phyloP scores from a whole-genome alignment of 2,888 invertebrate genomes.

The Pecten maximus region DNA sequence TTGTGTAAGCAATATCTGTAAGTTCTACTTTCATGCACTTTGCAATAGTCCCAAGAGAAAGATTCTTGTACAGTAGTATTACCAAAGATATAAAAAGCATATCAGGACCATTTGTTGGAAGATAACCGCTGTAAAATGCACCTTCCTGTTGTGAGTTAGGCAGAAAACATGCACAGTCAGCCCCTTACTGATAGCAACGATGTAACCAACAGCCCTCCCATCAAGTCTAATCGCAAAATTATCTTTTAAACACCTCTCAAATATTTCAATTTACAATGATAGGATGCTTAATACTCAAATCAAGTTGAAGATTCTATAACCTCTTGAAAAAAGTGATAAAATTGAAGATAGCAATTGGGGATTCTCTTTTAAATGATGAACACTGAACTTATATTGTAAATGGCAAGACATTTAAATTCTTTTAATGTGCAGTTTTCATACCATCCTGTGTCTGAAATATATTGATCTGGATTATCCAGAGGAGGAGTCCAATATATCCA shows the following conservation, averaged over 20 bases:
- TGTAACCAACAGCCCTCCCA: not conserved
- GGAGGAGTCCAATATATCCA: not conserved
- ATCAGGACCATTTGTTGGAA: not conserved
- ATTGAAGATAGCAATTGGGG: not conserved
- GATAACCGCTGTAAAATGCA: not conserved
- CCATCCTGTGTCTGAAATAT: not conserved
- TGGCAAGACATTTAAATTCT: not conserved
- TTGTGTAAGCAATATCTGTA: not conserved
- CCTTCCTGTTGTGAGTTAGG: not conserved
- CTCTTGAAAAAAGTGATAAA: not conserved
- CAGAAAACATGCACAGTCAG: not conserved
- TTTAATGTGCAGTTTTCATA: not conserved
- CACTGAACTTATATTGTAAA: not conserved
- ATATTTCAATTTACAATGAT: constrained; percentile 13
- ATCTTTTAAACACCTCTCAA: not conserved
- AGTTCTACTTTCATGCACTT: not conserved
- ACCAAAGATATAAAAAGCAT: not conserved
- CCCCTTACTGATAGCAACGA: not conserved
- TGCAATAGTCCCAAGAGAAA: not conserved
- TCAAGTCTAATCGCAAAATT: not conserved
- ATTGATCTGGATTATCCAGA: not conserved
- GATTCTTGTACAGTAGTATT: not conserved
- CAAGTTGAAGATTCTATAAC: not conserved
- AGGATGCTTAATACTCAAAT: not conserved
- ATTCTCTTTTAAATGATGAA: not conserved